Evolutionary conservation across 2,888 invertebrate genomes (phyloP).

Genomic region (Himalopsyche anomala): DNA sequence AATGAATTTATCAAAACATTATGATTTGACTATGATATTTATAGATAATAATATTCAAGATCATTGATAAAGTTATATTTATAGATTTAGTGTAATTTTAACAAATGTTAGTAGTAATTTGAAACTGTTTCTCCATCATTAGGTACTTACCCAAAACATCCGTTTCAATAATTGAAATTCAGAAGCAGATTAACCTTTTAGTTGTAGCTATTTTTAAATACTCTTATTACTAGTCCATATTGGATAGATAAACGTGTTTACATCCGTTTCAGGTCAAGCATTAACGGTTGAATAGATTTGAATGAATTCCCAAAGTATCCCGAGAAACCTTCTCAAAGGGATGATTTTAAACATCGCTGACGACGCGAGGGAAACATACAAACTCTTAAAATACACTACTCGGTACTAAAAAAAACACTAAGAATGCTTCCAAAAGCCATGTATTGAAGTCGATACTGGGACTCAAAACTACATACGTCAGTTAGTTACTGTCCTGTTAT

Average conservation of each 20-base stretch:
- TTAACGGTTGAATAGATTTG: conserved; percentile 34
- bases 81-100: too few relatives aligned
- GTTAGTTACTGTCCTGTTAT: too few relatives aligned
- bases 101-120: too few relatives aligned
- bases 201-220: neutral
- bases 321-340: neutral
- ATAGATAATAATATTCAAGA: too few relatives aligned
- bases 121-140: neutral
- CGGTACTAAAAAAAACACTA: conserved; percentile 6
- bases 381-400: neutral
- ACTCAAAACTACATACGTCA: too few relatives aligned
- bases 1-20: too few relatives aligned
- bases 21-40: too few relatives aligned
- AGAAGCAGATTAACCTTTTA: neutral
- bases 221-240: neutral
- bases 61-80: too few relatives aligned
- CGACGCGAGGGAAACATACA: neutral
- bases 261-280: conserved; percentile 7
- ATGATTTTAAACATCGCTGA: conserved; percentile 26
- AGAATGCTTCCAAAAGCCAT: neutral
- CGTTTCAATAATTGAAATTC: neutral
- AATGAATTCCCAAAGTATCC: neutral
- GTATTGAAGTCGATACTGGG: too few relatives aligned
- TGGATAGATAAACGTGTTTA: conserved; percentile 4
- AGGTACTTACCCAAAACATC: neutral